Base-by-base conservation (phyloP, 2,113 vertebrate species). In the Elachura formosa region DNA sequence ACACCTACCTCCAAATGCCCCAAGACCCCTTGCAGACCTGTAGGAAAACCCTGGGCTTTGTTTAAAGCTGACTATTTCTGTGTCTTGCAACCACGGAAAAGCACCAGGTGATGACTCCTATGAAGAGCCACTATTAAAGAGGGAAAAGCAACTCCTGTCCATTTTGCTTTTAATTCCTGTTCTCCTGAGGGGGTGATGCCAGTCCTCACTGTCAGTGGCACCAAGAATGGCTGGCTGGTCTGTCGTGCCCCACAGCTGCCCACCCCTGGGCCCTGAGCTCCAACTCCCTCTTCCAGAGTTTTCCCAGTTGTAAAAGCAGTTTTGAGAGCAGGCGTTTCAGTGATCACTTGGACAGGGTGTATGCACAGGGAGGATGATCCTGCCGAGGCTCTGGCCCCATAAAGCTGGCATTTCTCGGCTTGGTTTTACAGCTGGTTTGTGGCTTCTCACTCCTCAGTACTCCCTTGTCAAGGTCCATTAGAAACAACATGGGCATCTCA, bases 331-430 rank as follows among this genome's bases (percentile, higher is more conserved):
- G 34, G 25, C 38, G 33, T 62, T 74, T 52, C 0, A 3, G 51
- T 36, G 24, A 41, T 28, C 34, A 18, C 26, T 2, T 3, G 46
- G n/a, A 66, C 21, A 83, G 33, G 7, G 12, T 29, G 34, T 31
- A 29, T 1, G 5, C 0, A 0, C 51, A 38, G 8, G 72, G 43
- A 94, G 10, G 41, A 59, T 1, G 59, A 79, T 33, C 12, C 20
- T 21, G 58, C 36, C 22, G 46, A 9, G 9, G 40, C 43, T 92
- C 55, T 29, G 43, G 41, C 24, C 43, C 31, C 1, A 0, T 31
- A 43, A 55, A 87, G 33, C 7, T 3, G 2, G 24, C 19, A 26
- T 66, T 68, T 85, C 62, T 59, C 8, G 1, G 4, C 45, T 40
- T 71, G 25, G 11, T 58, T 85, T 48, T 79, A 58, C 45, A 66